Evolutionary conservation across 2,113 vertebrate species (phyloP).

Genomic region (Trichomycterus rosablanca): DNA sequence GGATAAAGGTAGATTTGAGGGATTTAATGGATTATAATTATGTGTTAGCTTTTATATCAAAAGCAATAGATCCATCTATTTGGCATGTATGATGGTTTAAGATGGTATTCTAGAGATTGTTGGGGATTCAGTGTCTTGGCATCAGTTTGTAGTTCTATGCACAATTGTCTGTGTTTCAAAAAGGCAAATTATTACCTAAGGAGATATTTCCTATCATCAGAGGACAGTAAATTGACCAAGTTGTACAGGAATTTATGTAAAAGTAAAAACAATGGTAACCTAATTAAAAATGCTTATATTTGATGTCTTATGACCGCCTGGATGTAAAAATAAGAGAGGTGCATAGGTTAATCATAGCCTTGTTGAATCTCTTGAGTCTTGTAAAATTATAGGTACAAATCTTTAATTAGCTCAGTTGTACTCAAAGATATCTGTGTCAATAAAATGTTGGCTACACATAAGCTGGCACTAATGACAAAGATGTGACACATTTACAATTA

Average conservation of each 20-base stretch:
- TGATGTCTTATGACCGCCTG: constrained; percentile 60
- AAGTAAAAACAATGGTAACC: constrained; percentile 66
- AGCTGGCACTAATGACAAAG: constrained; percentile 45
- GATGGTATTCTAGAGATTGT: neutral
- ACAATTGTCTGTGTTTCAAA: neutral
- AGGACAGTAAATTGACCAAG: constrained; percentile 4
- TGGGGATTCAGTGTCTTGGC: no score
- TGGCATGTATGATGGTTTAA: neutral
- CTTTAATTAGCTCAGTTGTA: constrained; percentile 65
- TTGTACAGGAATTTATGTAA: constrained; percentile 37
- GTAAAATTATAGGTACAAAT: constrained; percentile 57
- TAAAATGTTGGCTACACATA: constrained; percentile 46
- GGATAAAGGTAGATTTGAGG: constrained; percentile 25
- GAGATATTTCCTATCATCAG: constrained; percentile 7
- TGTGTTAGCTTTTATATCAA: constrained; percentile 8
- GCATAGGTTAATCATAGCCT: constrained; percentile 73
- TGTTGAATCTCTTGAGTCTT: constrained; percentile 56
- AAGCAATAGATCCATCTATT: constrained; percentile 8
- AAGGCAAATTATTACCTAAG: neutral
- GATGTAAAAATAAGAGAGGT: constrained; percentile 63
- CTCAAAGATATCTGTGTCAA: constrained; percentile 67
- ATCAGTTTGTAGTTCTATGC: neutral
- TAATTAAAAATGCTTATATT: constrained; percentile 65
- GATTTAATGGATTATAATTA: constrained; percentile 16
- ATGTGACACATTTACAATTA: constrained; percentile 34